Base-by-base conservation (phyloP, 1,140 invertebrate genomes). In the Oryctes rhinoceros region DNA sequence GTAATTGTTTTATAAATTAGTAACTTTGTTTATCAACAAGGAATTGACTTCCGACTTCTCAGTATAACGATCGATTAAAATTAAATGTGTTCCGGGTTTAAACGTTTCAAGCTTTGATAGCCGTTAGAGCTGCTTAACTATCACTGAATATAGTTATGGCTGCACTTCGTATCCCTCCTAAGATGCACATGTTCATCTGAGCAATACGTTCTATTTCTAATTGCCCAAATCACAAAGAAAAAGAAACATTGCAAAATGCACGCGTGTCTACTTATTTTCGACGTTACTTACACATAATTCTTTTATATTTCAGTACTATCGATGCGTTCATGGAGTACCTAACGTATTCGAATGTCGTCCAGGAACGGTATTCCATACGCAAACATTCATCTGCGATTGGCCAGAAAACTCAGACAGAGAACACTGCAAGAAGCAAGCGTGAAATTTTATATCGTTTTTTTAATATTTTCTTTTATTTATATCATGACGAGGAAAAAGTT, bases 301-400 rank as follows among this genome's bases (percentile, higher is more conserved):
- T 80, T 87, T 83, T 81, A 82, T 86, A 44, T 90, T 88, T 30
- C 87, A 96, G 94, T 96, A 95, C 83, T 96, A 94, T 88, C 91
- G 93, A 76, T 96, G 95, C 84, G 93, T 94, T 6, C 92, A 95
- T 85, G 94, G 93, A 24, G 92, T 92, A 84, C 91, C 92, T 6
- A 87, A 93, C n/a, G 90, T 92, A 83, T 94, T 94, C 84, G 88
- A 90, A 20, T 96, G 94, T 84, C 90, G 91, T 81, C 88, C 91
- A 1, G 93, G 93, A 30, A 93, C 94, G 0, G 90, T 94, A n/a
- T 96, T 94, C 89, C 93, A 96, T 82, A 89, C 89, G 0, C 86
- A 89, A 15, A 90, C 89, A 39, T 91, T 91, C 79, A 91, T 94
- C 18, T 96, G 95, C 85, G 94, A 95, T 87, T 96, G 94, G 94